Evolutionary conservation across 2,113 vertebrate genomes (phyloP).

Genomic region (Conger conger): DNA sequence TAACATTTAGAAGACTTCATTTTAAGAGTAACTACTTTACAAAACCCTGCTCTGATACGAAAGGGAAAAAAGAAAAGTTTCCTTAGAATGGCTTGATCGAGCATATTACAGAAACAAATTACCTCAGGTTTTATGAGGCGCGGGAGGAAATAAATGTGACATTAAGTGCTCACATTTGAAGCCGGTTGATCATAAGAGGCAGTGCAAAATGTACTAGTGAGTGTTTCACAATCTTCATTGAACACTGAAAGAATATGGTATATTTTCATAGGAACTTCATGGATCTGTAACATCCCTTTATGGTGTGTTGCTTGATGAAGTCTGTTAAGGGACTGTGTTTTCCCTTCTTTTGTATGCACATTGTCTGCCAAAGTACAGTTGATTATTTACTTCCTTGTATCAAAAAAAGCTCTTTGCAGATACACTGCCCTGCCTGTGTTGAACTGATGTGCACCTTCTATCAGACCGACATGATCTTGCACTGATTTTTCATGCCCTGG

Average conservation of each 20-base stretch:
- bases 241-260: neutral
- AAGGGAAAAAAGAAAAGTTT: conserved; percentile 19
- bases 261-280: neutral
- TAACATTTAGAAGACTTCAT: conserved; percentile 52
- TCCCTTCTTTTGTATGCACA: neutral
- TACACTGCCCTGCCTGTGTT: neutral
- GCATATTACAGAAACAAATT: conserved; percentile 27
- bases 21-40: conserved; percentile 43
- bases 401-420: neutral
- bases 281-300: neutral
- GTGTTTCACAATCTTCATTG: neutral
- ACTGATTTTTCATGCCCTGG: no score
- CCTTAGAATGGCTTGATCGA: conserved; percentile 43
- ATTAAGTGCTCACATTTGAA: neutral
- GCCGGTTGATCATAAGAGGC: conserved; percentile 10
- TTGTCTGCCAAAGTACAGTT: neutral
- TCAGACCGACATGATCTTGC: no score
- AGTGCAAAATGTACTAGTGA: neutral
- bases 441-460: neutral
- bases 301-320: no score
- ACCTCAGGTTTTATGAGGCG: neutral
- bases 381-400: neutral
- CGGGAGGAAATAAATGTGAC: neutral
- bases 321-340: no score
- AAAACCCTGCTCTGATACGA: neutral